Base-by-base conservation (phyloP, 2,113 vertebrate species). In the Lasiurus cinereus region DNA sequence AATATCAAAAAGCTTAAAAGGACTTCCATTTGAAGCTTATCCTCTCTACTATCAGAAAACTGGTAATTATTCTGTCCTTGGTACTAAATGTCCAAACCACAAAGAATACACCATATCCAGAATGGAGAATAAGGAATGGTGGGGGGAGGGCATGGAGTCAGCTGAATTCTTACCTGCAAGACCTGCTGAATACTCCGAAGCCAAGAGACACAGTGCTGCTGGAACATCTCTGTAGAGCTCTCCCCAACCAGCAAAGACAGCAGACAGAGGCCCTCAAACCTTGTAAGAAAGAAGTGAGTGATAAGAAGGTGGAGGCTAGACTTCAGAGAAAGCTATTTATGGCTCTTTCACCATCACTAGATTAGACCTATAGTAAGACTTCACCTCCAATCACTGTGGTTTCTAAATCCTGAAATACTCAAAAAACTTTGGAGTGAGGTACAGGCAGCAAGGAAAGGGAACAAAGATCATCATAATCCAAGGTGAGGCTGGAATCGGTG, bases 191-290 rank as follows among this genome's bases (percentile, higher is more conserved):
- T 97, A 11, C 98, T 98, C 2, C 99, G 98, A 52, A 99, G 98
- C 99, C 99, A 99, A 31, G 98, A 98, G 0, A 99, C 97, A 62
- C 99, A 99, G 93, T 99, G 98, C 36, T 99, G 99, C 96, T 99
- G 98, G 97, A 99, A 99, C n/a, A 99, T 94, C 67, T 99, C 99
- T 33, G 98, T 98, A 80, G 98, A 98, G 84, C 99, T 99, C 98
- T 99, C 99, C 31, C 98, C 99, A 0, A 99, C 99, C 96, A 99
- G 97, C 97, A 99, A 95, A 21, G 99, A 98, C 43, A 99, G 98
- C 62, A 99, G 97, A 95, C 99, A 99, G 6, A 99, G 97, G 11
- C 99, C 99, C 94, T 99, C 99, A 56, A 99, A 99, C 96, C 99
- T 99, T 76, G 4, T 0, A 79, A 87, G 73, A 80, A 59, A 96